These are phyloP conservation scores for Cheilosia vulpina DNA, from an alignment of 2,888 invertebrate genomes.

Conservation along the genomic window DNA sequence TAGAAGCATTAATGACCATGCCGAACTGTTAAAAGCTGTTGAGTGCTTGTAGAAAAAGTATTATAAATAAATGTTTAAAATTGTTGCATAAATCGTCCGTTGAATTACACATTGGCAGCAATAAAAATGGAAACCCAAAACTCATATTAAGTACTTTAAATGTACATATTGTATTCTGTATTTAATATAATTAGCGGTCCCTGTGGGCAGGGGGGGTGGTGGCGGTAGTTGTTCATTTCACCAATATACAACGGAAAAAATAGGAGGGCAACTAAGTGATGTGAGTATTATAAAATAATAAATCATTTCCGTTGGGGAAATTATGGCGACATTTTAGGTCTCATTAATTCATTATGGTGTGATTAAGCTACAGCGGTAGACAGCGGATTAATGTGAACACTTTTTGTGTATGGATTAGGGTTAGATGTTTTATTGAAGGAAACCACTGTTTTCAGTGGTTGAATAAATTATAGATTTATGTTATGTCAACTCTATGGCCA, in stretches of 20 bases:
- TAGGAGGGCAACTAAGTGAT: neutral
- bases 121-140: neutral
- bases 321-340: slow-evolving; percentile 74
- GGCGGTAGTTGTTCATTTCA: neutral
- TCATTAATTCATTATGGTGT: slow-evolving; percentile 76
- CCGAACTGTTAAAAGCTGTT: slow-evolving; percentile 37
- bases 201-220: neutral
- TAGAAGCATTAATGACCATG: slow-evolving; percentile 20
- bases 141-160: slow-evolving; percentile 22
- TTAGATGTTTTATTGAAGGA: slow-evolving; percentile 58
- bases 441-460: slow-evolving; percentile 52
- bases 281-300: slow-evolving; percentile 69
- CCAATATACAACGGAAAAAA: neutral
- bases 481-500: slow-evolving; percentile 40
- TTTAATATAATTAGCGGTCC: slow-evolving; percentile 32
- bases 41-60: slow-evolving; percentile 35
- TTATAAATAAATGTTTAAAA: slow-evolving; percentile 9
- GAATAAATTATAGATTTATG: slow-evolving; percentile 47
- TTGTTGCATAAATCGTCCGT: slow-evolving; percentile 8
- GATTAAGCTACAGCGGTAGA: slow-evolving; percentile 56
- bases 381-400: slow-evolving; percentile 59
- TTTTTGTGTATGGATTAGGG: slow-evolving; percentile 59
- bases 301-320: slow-evolving; percentile 67
- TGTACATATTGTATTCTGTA: slow-evolving; percentile 21
- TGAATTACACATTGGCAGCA: neutral